Evolutionary conservation across 2,797 vertebrate species (phyloP).

Genomic region (Buceros bicornis): DNA sequence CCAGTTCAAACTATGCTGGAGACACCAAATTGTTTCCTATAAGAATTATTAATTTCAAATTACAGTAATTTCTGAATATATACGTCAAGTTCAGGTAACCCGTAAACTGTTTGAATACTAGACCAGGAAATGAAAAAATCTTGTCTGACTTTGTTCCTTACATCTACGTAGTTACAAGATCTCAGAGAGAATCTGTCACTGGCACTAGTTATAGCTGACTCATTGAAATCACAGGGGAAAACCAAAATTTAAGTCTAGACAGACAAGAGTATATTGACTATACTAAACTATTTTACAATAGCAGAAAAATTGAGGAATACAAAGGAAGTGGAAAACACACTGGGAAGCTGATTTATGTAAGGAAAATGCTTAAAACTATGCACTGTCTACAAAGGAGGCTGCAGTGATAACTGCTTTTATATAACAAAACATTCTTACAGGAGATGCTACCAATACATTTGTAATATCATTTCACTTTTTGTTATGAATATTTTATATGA

Average conservation of each 20-base stretch:
- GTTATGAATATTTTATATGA: neutral
- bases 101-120: neutral
- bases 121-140: neutral
- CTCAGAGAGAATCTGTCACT: neutral
- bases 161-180: neutral
- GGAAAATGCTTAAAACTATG: neutral
- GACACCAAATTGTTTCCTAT: neutral
- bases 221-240: neutral
- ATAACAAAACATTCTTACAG: neutral
- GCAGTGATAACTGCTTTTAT: neutral
- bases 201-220: neutral
- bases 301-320: neutral
- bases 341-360: neutral
- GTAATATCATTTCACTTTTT: neutral
- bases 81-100: neutral
- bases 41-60: neutral
- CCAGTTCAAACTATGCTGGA: neutral
- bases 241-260: neutral
- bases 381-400: neutral
- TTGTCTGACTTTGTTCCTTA: neutral
- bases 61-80: neutral
- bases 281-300: neutral
- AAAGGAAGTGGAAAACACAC: neutral
- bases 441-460: neutral
- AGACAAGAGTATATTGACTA: neutral